Evolutionary conservation across 1,140 invertebrate species (phyloP), one percentile per base, ranked within the genome.

Genomic region (Trichoplusia ni): DNA sequence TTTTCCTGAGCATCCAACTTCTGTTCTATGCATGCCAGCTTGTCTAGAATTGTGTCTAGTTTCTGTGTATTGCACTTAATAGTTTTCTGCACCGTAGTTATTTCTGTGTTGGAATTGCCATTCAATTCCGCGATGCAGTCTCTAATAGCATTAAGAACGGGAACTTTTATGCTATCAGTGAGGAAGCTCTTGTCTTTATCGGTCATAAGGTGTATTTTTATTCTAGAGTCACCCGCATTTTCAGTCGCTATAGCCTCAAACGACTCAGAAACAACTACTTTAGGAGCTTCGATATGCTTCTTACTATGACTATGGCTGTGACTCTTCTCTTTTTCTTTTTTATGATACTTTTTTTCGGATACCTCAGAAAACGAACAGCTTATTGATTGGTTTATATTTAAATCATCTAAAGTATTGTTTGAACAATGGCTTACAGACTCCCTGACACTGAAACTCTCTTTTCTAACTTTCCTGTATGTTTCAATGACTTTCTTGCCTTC

Each of bases 141-240:
- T 69, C 74, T 81, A 6, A 88, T 69, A 7, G 79, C 67, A 14
- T 72, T 76, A 23, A 86, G 56, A 46, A 88, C 63, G 8, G 87
- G 85, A 13, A 38, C 44, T 47, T 67, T 73, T 54, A 90, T 75
- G 54, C 70, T 82, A 63, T 88, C 83, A 40, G 60, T 79, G 18
- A 90, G 71, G 25, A 70, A 54, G 38, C 75, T 71, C 67, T 81
- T 88, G 51, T 86, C 85, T 54, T 71, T 69, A 13, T 88, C 83
- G 35, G 82, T 82, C 85, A 88, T 88, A 27, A 90, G 67, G 72
- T 87, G 83, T 62, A 88, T 75, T 84, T 90, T 90, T 54, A 87
- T 80, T 40, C 79, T 83, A n/a, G 68, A 62, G 42, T 79, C 76
- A 14, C 71, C 78, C 23, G 49, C 38, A 42, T 75, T 68, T 73